Conservation (phyloP, 2,113 vertebrate genomes). For the Calidris pugnax region DNA sequence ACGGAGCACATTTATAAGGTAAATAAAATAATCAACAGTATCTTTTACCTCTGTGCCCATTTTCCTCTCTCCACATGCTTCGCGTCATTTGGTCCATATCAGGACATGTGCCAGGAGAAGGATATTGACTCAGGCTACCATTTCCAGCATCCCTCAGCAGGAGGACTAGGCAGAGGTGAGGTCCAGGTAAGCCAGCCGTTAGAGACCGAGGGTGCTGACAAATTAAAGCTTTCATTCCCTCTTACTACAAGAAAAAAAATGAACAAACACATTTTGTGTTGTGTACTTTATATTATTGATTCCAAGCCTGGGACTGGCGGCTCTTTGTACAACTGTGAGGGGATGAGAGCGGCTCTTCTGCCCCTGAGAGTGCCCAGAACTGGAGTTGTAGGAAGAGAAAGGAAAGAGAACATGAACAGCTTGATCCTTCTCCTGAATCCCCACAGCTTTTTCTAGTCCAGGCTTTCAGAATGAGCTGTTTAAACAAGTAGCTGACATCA, state of each 20-base stretch:
- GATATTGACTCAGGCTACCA: neutral
- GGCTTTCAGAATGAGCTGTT: neutral
- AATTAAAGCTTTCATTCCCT: neutral
- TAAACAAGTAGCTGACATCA: neutral
- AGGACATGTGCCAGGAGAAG: neutral
- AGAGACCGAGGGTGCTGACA: neutral
- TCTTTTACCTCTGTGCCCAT: neutral
- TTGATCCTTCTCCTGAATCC: neutral
- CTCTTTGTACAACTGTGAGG: neutral
- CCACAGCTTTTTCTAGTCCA: neutral
- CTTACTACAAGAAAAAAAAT: neutral
- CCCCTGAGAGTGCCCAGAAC: neutral
- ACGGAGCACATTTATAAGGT: neutral
- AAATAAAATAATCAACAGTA: conserved; percentile 20
- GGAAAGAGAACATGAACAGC: neutral
- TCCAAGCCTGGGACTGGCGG: neutral
- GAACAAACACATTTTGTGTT: neutral
- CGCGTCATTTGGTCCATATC: neutral
- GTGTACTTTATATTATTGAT: neutral
- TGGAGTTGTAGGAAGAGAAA: neutral
- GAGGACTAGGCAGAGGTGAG: neutral
- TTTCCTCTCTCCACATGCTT: neutral
- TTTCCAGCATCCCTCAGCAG: neutral
- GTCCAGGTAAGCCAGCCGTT: neutral
- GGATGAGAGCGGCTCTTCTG: neutral